Percentiles rank a stretch among this genome's conserved stretches.
Conservation (phyloP, 2,113 vertebrate genomes). For the Dipodomys spectabilis region DNA sequence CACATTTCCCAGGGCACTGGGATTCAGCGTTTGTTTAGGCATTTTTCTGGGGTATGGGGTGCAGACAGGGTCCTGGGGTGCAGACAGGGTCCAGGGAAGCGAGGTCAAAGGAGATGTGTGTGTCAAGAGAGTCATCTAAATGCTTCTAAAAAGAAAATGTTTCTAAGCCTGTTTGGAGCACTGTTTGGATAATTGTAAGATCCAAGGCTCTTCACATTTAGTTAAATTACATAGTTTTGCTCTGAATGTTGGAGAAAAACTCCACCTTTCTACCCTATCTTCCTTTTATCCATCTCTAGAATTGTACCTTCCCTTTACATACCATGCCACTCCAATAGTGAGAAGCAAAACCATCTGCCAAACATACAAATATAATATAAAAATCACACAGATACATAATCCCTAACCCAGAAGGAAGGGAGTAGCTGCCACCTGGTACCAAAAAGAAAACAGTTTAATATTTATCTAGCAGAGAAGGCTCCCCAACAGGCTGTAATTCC, state of each 20-base stretch:
- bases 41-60: not conserved
- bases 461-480: conserved; percentile 55
- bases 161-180: conserved; percentile 26
- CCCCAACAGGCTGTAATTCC: not conserved
- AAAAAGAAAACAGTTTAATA: conserved; percentile 50
- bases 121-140: not conserved
- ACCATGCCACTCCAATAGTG: conserved; percentile 55
- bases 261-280: conserved; percentile 50
- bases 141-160: conserved; percentile 16
- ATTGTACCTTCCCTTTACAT: conserved; percentile 31
- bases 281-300: conserved; percentile 55
- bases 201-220: conserved; percentile 8
- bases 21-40: not conserved
- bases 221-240: conserved; percentile 69
- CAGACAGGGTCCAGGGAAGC: not conserved
- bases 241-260: not conserved
- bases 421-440: conserved; percentile 68
- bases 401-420: conserved; percentile 65
- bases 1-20: not conserved
- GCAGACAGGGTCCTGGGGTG: not conserved
- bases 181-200: conserved; percentile 62
- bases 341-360: conserved; percentile 68
- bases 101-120: not conserved
- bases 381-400: conserved; percentile 74
- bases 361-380: conserved; percentile 75